phyloP scores from a whole-genome alignment of 2,113 vertebrate genomes.

The Sterna hirundo region DNA sequence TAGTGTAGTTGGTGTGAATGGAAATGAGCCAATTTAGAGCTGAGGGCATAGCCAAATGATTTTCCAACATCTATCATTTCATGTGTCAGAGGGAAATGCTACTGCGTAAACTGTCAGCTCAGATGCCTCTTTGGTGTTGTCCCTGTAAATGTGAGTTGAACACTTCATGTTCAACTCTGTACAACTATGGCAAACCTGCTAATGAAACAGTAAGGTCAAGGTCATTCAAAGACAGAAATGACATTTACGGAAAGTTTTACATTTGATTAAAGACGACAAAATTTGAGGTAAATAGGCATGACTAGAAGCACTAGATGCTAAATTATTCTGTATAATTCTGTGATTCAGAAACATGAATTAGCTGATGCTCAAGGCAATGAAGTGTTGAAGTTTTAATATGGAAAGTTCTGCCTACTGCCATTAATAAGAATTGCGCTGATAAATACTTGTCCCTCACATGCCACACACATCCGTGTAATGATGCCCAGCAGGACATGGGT shows the following conservation, averaged over 20 bases:
- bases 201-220: neutral
- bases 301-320: slow-evolving; percentile 16
- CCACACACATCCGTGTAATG: neutral
- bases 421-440: slow-evolving; percentile 20
- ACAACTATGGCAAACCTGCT: neutral
- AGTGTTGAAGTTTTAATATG: slow-evolving; percentile 37
- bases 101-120: neutral
- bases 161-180: neutral
- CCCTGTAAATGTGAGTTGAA: neutral
- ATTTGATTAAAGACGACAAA: slow-evolving; percentile 55
- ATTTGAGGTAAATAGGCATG: neutral
- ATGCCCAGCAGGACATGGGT: neutral
- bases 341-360: slow-evolving; percentile 47
- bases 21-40: neutral
- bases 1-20: neutral
- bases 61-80: neutral
- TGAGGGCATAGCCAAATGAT: neutral
- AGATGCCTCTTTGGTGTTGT: neutral
- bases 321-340: slow-evolving; percentile 40
- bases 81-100: neutral
- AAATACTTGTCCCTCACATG: slow-evolving; percentile 16
- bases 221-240: neutral
- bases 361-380: neutral
- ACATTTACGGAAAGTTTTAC: neutral
- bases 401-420: slow-evolving; percentile 27